phyloP scores from a whole-genome alignment of 2,797 vertebrate genomes.

The Cryptoblepharus egeriae region DNA sequence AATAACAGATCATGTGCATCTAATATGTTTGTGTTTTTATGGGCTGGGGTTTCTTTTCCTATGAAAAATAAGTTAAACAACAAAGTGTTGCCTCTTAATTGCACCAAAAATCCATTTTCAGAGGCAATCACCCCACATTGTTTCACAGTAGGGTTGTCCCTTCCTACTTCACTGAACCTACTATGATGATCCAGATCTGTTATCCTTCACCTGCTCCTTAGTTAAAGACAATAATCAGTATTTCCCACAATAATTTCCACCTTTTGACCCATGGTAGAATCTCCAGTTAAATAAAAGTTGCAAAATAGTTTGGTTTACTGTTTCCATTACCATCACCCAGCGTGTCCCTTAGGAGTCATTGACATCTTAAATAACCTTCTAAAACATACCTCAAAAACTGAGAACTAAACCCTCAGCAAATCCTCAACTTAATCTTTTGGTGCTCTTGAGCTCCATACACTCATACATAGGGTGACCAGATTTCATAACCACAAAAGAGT shows the following conservation, averaged over 20 bases:
- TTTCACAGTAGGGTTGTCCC: not conserved
- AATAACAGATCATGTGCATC: slow-evolving; percentile 27
- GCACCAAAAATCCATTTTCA: not conserved
- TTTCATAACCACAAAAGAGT: too few relatives aligned
- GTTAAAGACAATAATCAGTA: not conserved
- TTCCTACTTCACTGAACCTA: not conserved
- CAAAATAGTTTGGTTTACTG: not conserved
- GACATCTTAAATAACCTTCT: not conserved
- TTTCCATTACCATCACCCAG: not conserved
- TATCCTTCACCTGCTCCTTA: too few relatives aligned
- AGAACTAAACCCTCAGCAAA: not conserved
- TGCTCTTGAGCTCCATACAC: too few relatives aligned
- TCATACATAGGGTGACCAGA: too few relatives aligned
- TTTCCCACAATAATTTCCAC: not conserved
- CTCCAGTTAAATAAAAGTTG: not conserved
- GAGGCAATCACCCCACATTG: not conserved
- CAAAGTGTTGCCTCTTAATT: not conserved
- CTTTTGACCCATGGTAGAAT: not conserved
- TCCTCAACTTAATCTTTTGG: not conserved
- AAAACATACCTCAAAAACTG: too few relatives aligned
- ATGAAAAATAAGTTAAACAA: not conserved
- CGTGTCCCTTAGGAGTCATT: not conserved
- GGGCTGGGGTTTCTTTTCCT: not conserved
- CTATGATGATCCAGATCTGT: too few relatives aligned
- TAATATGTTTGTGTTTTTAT: not conserved